A percentile compares a stretch with the other conserved stretches of the same genome.
Conservation (phyloP, 2,888 invertebrate genomes). For the Drosophila glabriapex region DNA sequence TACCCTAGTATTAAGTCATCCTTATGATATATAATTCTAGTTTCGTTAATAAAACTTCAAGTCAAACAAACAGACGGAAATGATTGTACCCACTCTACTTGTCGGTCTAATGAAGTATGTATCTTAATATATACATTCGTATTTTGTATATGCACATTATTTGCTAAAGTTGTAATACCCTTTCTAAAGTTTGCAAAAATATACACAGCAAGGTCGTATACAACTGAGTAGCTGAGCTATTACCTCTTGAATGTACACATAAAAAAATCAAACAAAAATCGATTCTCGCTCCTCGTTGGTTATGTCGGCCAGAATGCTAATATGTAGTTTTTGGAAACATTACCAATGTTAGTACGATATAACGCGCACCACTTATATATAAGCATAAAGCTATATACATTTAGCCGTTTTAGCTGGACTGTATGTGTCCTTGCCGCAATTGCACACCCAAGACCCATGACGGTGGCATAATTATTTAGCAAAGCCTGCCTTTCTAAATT, state of each 20-base stretch:
- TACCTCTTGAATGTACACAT: background rate
- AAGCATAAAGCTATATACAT: background rate
- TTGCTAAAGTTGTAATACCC: background rate
- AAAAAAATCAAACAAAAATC: conserved; percentile 4
- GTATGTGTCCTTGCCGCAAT: conserved; percentile 48
- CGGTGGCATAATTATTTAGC: conserved; percentile 48
- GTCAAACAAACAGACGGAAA: background rate
- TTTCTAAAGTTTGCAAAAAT: conserved; percentile 2
- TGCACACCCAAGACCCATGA: conserved; percentile 52
- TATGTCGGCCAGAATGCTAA: background rate
- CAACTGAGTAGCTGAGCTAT: conserved; percentile 38
- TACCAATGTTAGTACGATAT: background rate
- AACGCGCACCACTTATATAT: background rate
- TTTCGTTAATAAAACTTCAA: background rate
- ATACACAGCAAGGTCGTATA: conserved; percentile 51
- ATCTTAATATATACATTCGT: background rate
- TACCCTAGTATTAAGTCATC: background rate
- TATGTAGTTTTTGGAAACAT: background rate
- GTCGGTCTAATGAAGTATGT: background rate
- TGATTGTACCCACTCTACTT: background rate
- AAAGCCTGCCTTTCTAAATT: conserved; percentile 68
- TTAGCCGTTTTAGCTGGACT: conserved; percentile 17
- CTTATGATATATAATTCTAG: background rate
- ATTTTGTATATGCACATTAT: background rate
- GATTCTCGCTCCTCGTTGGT: background rate